A percentile compares a stretch with the other conserved stretches of the same genome.
These are phyloP conservation scores for Oreonectes daqikongensis DNA, from an alignment of 2,797 vertebrate species.

Conservation along the genomic window DNA sequence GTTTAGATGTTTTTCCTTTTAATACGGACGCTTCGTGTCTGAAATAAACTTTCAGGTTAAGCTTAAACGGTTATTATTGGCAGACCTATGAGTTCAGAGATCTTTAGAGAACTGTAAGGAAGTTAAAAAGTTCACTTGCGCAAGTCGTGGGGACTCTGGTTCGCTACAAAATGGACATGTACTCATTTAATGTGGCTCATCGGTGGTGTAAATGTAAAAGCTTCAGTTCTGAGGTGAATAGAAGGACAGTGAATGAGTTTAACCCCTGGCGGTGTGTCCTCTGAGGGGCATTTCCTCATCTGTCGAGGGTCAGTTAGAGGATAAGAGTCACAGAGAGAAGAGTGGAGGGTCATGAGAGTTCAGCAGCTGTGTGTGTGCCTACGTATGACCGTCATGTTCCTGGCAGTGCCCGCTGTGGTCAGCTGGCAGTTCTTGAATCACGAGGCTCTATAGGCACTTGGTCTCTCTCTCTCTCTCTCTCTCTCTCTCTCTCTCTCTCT, in stretches of 20 bases:
- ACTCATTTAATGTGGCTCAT: not conserved
- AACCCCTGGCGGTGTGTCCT: not conserved
- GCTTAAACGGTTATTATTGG: not conserved
- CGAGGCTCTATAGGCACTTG: not conserved
- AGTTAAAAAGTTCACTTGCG: conserved; percentile 36
- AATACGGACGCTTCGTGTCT: too few species aligned
- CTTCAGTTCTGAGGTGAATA: not conserved
- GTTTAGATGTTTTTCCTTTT: too few species aligned
- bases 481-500: conserved; percentile 13
- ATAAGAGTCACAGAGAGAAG: conserved; percentile 54
- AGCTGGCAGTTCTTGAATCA: conserved; percentile 13
- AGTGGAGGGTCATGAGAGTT: conserved; percentile 54
- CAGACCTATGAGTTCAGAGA: not conserved
- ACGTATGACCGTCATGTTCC: not conserved
- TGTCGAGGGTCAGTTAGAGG: conserved; percentile 39
- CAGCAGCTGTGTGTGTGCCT: not conserved
- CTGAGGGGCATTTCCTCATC: not conserved
- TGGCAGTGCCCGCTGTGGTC: conserved; percentile 10
- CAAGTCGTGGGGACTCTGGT: not conserved
- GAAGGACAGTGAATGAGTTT: conserved; percentile 5
- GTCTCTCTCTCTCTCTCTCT: conserved; percentile 3
- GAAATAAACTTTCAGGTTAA: not conserved
- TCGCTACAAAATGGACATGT: not conserved
- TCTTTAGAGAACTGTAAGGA: not conserved
- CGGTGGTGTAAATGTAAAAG: not conserved